Conservation (phyloP, 1,140 invertebrate species). For the Vanessa atalanta region DNA sequence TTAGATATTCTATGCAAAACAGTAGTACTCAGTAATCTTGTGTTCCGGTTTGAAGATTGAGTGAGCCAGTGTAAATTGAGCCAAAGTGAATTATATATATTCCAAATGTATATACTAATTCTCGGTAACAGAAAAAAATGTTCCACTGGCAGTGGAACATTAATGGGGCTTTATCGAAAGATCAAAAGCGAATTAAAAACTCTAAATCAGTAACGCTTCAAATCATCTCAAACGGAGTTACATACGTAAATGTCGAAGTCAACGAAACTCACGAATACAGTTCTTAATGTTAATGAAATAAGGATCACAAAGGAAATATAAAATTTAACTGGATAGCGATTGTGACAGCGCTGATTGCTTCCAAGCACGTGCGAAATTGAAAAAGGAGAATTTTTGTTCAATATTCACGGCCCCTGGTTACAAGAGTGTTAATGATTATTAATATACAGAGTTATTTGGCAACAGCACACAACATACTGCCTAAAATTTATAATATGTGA, state of each 20-base stretch:
- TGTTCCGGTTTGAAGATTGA: no score
- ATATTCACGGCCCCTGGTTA: constrained; percentile 7
- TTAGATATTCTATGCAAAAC: no score
- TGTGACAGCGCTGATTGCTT: constrained; percentile 41
- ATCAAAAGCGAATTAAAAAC: constrained; percentile 30
- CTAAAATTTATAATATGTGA: no score
- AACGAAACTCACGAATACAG: not conserved
- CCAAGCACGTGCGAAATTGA: constrained; percentile 28
- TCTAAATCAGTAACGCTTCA: constrained; percentile 29
- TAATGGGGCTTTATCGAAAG: constrained; percentile 4
- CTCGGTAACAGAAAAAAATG: no score
- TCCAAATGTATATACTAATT: no score
- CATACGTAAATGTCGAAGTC: not conserved
- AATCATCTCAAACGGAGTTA: constrained; percentile 25
- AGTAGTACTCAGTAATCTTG: no score
- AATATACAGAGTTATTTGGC: no score
- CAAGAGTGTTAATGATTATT: not conserved
- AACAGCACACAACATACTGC: no score
- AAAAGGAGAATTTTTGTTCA: constrained; percentile 8
- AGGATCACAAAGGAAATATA: not conserved
- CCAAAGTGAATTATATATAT: no score
- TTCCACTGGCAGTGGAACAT: no score
- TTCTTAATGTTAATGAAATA: constrained; percentile 1
- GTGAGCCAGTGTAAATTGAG: no score
- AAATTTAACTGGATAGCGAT: constrained; percentile 21